Conservation (phyloP, 1,140 invertebrate species). For the Chrysopa pallens region DNA sequence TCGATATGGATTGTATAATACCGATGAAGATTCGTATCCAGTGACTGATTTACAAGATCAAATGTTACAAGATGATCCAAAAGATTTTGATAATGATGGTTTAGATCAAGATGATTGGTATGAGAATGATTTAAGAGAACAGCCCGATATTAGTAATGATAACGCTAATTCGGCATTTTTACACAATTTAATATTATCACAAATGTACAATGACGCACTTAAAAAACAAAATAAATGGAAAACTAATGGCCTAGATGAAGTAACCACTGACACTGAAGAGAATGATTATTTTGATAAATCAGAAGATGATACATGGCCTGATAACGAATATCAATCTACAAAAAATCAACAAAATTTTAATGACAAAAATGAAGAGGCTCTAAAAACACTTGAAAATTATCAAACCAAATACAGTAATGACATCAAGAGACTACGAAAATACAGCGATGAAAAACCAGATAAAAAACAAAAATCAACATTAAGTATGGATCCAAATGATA, state of each 20-base stretch:
- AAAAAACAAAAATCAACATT: too few relatives aligned
- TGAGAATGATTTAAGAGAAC: constrained; percentile 24
- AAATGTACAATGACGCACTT: constrained; percentile 37
- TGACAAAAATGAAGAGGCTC: too few relatives aligned
- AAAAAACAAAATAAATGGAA: constrained; percentile 17
- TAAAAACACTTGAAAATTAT: too few relatives aligned
- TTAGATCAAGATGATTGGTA: constrained; percentile 41
- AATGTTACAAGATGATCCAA: constrained; percentile 26
- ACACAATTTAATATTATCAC: constrained; percentile 37
- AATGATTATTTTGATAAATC: constrained; percentile 10
- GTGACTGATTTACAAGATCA: constrained; percentile 20
- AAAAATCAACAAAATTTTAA: too few relatives aligned
- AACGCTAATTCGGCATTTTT: constrained; percentile 40
- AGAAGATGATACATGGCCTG: constrained; percentile 21
- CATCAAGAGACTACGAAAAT: too few relatives aligned
- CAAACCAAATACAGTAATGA: too few relatives aligned
- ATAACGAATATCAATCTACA: too few relatives aligned
- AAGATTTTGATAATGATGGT: constrained; percentile 24
- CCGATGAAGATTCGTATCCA: constrained; percentile 22
- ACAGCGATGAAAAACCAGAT: too few relatives aligned
- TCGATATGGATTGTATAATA: constrained; percentile 11
- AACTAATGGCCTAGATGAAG: constrained; percentile 3
- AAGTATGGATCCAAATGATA: constrained; percentile 3
- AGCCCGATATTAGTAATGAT: constrained; percentile 5
- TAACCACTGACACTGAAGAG: constrained; percentile 8